These are phyloP conservation scores for Amphiduros pacificus DNA, from an alignment of 2,888 invertebrate species.

Conservation along the genomic window DNA sequence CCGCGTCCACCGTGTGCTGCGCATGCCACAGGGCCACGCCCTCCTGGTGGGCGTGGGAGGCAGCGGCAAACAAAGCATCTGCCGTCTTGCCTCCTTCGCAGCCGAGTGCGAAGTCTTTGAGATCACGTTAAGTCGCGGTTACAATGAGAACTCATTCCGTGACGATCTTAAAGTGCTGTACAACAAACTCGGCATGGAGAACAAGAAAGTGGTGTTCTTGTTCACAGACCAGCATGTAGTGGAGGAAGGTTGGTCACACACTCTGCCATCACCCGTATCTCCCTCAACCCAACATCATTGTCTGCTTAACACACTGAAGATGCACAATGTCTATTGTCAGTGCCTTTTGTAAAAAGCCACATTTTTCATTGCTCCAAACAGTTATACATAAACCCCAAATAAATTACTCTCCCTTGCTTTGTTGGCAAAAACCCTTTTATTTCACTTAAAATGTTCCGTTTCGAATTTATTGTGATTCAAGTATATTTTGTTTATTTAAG, in stretches of 20 bases:
- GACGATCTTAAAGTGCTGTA: constrained; percentile 85
- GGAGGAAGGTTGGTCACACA: constrained; percentile 60
- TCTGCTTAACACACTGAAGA: too few relatives aligned
- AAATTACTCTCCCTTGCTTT: too few relatives aligned
- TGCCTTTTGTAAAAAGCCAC: too few relatives aligned
- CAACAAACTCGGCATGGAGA: constrained; percentile 75
- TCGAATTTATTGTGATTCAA: too few relatives aligned
- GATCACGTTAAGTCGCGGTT: constrained; percentile 81
- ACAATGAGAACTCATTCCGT: constrained; percentile 79
- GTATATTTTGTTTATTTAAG: too few relatives aligned
- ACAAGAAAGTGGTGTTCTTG: constrained; percentile 78
- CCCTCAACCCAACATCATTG: too few relatives aligned
- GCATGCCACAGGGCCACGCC: constrained; percentile 82
- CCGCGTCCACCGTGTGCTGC: constrained; percentile 79
- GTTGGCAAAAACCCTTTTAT: too few relatives aligned
- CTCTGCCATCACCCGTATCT: too few relatives aligned
- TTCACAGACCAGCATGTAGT: constrained; percentile 79
- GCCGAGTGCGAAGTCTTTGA: constrained; percentile 75
- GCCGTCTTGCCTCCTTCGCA: constrained; percentile 79
- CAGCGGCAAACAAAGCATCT: constrained; percentile 82
- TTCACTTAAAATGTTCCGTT: too few relatives aligned
- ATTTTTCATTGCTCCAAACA: too few relatives aligned
- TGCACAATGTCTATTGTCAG: too few relatives aligned
- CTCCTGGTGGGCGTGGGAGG: constrained; percentile 88
- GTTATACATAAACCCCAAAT: too few relatives aligned